Evolutionary conservation across 2,797 vertebrate species (phyloP).

Genomic region (Odontamblyopus lacepedii): DNA sequence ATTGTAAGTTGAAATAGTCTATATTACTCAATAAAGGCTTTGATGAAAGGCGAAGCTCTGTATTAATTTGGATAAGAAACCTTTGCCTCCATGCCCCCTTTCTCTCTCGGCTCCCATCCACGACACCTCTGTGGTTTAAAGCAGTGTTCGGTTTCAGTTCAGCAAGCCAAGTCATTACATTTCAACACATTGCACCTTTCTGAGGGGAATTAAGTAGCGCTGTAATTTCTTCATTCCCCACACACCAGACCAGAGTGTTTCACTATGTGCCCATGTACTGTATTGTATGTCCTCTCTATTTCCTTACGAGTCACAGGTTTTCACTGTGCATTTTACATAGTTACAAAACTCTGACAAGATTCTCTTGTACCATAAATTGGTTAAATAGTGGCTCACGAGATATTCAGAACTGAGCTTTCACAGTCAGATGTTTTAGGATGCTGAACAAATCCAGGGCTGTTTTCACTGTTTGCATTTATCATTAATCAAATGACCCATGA

Average conservation of each 20-base stretch:
- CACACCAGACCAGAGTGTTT: slow-evolving; percentile 46
- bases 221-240: slow-evolving; percentile 71
- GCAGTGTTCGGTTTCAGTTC: slow-evolving; percentile 79
- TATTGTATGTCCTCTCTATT: slow-evolving; percentile 16
- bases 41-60: slow-evolving; percentile 68
- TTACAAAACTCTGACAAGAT: not conserved
- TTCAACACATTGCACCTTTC: slow-evolving; percentile 78
- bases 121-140: slow-evolving; percentile 77
- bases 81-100: slow-evolving; percentile 76
- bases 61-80: slow-evolving; percentile 79
- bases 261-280: slow-evolving; percentile 44
- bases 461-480: not conserved
- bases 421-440: not conserved
- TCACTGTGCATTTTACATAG: slow-evolving; percentile 25
- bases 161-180: slow-evolving; percentile 82
- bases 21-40: slow-evolving; percentile 70
- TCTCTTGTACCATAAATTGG: not conserved
- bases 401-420: not conserved
- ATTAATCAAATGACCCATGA: not conserved
- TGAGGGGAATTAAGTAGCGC: slow-evolving; percentile 66
- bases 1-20: slow-evolving; percentile 71
- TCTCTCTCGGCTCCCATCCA: slow-evolving; percentile 78
- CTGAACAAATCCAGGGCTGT: not conserved
- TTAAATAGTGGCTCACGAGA: not conserved
- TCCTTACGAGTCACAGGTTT: slow-evolving; percentile 44